Percentiles rank a stretch among this genome's conserved stretches.
Conservation (phyloP, 2,797 vertebrate species). For the Coregonus ussuriensis region DNA sequence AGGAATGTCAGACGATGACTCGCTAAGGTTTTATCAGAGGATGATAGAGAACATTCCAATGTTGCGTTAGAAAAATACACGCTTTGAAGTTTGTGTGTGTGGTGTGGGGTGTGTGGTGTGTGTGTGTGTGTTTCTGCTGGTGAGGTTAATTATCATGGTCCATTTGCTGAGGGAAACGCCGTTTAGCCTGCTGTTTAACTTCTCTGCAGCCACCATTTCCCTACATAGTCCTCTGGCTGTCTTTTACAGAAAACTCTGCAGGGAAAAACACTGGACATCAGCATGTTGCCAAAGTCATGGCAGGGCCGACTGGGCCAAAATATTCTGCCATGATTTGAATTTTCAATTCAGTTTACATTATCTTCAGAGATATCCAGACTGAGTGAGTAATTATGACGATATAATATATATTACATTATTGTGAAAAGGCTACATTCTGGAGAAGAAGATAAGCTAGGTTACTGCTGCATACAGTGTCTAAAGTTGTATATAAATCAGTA, state of each 20-base stretch:
- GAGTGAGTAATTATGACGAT: not conserved
- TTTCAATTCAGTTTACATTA: not conserved
- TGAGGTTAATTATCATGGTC: constrained; percentile 43
- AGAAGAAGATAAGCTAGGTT: too few relatives aligned
- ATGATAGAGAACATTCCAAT: not conserved
- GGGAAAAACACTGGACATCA: not conserved
- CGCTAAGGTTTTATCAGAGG: too few relatives aligned
- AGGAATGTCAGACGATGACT: too few relatives aligned
- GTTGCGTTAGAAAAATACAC: not conserved
- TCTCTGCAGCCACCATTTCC: not conserved
- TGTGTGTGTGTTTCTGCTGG: constrained; percentile 5
- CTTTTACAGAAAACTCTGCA: not conserved
- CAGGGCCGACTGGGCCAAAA: not conserved
- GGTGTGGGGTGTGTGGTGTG: too few relatives aligned
- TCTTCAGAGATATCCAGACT: not conserved
- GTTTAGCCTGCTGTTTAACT: constrained; percentile 8
- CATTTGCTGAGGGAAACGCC: constrained; percentile 23
- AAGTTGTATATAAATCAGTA: not conserved
- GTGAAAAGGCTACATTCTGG: too few relatives aligned
- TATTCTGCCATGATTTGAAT: not conserved
- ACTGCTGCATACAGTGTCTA: too few relatives aligned
- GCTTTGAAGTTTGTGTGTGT: constrained; percentile 1
- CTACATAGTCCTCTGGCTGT: constrained; percentile 16
- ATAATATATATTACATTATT: not conserved
- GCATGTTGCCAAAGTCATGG: not conserved